Conservation (phyloP, 2,797 vertebrate genomes). For the Pterois miles region DNA sequence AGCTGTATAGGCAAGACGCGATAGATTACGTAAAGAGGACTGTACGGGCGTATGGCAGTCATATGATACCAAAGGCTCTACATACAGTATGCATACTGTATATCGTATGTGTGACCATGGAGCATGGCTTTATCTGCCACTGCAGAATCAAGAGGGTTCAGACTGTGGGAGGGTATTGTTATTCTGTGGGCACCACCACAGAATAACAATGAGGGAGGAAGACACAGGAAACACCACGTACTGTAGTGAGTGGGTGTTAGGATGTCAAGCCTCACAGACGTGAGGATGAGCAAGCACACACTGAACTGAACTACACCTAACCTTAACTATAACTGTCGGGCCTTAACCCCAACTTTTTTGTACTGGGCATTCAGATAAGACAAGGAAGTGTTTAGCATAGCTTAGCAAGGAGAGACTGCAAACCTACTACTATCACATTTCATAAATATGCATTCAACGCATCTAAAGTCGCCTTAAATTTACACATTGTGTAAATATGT, state of each 20-base stretch:
- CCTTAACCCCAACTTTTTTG: no score
- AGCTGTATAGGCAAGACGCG: neutral
- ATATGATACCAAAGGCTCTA: neutral
- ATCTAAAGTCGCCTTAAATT: no score
- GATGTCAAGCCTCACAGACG: neutral
- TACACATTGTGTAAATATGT: no score
- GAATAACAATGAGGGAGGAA: constrained; percentile 64
- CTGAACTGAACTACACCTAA: neutral
- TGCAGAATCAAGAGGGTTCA: constrained; percentile 42
- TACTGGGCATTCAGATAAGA: no score
- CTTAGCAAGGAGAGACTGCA: no score
- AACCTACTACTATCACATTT: no score
- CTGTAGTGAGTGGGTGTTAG: constrained; percentile 15
- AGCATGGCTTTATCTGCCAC: constrained; percentile 38
- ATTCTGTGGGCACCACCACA: constrained; percentile 21
- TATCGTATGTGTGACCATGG: neutral
- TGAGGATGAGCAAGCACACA: neutral
- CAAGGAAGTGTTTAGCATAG: no score
- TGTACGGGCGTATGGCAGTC: constrained; percentile 2
- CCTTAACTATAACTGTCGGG: neutral
- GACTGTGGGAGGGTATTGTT: constrained; percentile 33
- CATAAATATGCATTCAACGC: no score
- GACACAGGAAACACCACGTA: constrained; percentile 40
- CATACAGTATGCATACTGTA: neutral
- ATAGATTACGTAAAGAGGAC: neutral